Percentiles rank a stretch among this genome's conserved stretches.
These are phyloP conservation scores for Mimachlamys varia DNA, from an alignment of 2,888 invertebrate genomes.

Conservation along the genomic window DNA sequence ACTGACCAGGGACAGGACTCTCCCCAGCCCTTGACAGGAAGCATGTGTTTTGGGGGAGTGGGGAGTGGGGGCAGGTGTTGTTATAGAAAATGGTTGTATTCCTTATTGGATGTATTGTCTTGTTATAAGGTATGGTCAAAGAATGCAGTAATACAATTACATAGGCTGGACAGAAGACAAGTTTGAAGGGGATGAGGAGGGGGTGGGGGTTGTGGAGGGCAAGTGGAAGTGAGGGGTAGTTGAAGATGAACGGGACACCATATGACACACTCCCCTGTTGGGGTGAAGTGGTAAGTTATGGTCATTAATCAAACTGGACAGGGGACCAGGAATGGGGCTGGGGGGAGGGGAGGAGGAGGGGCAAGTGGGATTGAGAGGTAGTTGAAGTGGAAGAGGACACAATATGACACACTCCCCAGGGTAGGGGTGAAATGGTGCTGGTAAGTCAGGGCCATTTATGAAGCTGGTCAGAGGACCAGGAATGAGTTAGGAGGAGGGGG, in stretches of 20 bases:
- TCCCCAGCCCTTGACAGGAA: not conserved
- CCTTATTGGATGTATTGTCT: too few relatives aligned
- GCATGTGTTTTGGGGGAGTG: not conserved
- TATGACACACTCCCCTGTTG: not conserved
- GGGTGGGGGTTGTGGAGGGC: not conserved
- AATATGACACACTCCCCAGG: not conserved
- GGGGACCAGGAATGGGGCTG: not conserved
- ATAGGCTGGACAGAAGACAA: not conserved
- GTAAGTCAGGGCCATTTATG: too few relatives aligned
- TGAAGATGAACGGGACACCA: not conserved
- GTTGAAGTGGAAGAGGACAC: not conserved
- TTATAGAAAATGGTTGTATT: not conserved
- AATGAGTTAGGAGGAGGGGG: too few relatives aligned
- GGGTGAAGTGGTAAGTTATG: too few relatives aligned
- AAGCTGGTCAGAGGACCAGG: not conserved
- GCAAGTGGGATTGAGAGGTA: not conserved
- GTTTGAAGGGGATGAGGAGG: not conserved
- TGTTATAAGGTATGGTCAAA: too few relatives aligned
- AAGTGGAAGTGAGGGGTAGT: not conserved
- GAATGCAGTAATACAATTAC: too few relatives aligned
- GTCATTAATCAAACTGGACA: too few relatives aligned
- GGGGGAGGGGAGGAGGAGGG: not conserved
- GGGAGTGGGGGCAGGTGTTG: too few relatives aligned
- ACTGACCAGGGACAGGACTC: not conserved
- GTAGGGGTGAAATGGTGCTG: too few relatives aligned